Percentiles rank a stretch among this genome's conserved stretches.
Evolutionary conservation across 2,797 vertebrate genomes (phyloP).

Genomic region (Coendou prehensilis): DNA sequence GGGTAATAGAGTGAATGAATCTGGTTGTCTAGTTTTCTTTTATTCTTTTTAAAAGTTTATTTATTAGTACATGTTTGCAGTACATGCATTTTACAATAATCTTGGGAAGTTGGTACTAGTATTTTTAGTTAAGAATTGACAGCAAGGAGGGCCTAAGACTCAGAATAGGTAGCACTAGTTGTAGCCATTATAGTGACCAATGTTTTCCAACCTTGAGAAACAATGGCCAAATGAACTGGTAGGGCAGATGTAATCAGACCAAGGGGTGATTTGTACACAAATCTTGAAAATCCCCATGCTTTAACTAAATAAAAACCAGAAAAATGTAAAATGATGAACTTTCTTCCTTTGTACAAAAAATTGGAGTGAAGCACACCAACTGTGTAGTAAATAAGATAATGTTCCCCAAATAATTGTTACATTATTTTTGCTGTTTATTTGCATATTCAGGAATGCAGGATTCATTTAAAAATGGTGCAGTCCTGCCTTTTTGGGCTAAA

Average conservation of each 20-base stretch:
- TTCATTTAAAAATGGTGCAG: not conserved
- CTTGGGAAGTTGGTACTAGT: not conserved
- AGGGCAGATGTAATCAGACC: not conserved
- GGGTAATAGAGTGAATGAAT: not conserved
- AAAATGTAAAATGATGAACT: not conserved
- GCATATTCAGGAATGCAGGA: not conserved
- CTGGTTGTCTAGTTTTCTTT: not conserved
- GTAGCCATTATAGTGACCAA: not conserved
- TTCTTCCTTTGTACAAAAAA: not conserved
- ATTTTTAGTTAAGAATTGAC: not conserved
- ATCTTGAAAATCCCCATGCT: not conserved
- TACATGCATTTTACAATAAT: not conserved
- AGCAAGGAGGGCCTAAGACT: not conserved
- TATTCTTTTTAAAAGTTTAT: not conserved
- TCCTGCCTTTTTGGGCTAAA: not conserved
- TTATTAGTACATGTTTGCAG: not conserved
- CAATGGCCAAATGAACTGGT: not conserved
- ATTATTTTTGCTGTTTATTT: not conserved
- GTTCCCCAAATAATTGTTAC: not conserved
- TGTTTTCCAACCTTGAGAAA: not conserved
- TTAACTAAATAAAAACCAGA: not conserved
- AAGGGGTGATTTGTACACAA: not conserved
- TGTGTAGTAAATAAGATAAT: not conserved
- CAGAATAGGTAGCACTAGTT: not conserved
- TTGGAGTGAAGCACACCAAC: not conserved